A percentile compares a stretch with the other conserved stretches of the same genome.
These are phyloP conservation scores for Charaxes varanes DNA, from an alignment of 1,140 invertebrate species.

Conservation along the genomic window DNA sequence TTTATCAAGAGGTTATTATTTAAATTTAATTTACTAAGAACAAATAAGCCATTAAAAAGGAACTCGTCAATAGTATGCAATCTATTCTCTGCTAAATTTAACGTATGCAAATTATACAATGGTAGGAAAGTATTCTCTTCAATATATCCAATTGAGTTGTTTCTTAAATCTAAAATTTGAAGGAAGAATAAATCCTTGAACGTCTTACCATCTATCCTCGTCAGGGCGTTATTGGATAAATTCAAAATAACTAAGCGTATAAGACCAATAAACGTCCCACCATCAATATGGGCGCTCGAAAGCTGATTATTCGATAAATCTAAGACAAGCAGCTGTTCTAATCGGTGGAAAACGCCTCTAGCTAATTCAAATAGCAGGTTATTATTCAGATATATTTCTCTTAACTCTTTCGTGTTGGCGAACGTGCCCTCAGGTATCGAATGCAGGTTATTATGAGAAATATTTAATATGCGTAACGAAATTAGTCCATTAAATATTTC, in stretches of 20 bases:
- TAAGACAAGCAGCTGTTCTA: slow-evolving; percentile 89
- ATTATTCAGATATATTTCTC: slow-evolving; percentile 88
- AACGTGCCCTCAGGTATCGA: slow-evolving; percentile 87
- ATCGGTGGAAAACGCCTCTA: slow-evolving; percentile 85
- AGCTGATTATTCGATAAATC: slow-evolving; percentile 93
- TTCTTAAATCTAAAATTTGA: slow-evolving; percentile 89
- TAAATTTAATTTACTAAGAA: slow-evolving; percentile 87
- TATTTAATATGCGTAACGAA: slow-evolving; percentile 85
- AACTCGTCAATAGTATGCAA: slow-evolving; percentile 86
- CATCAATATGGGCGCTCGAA: slow-evolving; percentile 86
- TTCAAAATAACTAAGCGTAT: slow-evolving; percentile 90
- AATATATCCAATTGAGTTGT: slow-evolving; percentile 91
- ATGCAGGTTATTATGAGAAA: slow-evolving; percentile 87
- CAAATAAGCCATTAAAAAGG: slow-evolving; percentile 89
- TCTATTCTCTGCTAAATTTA: slow-evolving; percentile 90
- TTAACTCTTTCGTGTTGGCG: slow-evolving; percentile 82
- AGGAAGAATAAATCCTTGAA: slow-evolving; percentile 92
- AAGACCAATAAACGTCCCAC: slow-evolving; percentile 88
- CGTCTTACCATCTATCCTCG: slow-evolving; percentile 86
- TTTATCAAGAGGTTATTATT: slow-evolving; percentile 87
- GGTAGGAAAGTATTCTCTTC: slow-evolving; percentile 91
- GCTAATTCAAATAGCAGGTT: slow-evolving; percentile 87
- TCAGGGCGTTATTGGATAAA: slow-evolving; percentile 89
- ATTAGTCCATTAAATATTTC: slow-evolving; percentile 85
- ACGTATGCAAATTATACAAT: slow-evolving; percentile 89